Percentiles rank a stretch among this genome's conserved stretches.
Evolutionary conservation across 1,140 invertebrate species (phyloP).

Genomic region (Steinernema feltiae): DNA sequence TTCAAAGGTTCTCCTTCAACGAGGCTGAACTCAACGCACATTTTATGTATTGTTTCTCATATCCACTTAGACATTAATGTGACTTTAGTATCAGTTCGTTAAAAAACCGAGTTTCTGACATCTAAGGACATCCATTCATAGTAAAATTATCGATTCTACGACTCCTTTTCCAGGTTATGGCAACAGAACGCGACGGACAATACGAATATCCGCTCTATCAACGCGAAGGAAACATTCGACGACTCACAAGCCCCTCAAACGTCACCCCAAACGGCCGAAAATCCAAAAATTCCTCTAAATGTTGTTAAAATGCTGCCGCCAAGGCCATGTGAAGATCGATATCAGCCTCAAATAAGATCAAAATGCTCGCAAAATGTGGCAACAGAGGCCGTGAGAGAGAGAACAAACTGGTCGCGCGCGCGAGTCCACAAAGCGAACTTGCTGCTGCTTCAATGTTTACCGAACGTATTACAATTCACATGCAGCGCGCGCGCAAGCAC

Average conservation of each 20-base stretch:
- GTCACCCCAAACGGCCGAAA: background rate
- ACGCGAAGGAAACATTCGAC: conserved; percentile 32
- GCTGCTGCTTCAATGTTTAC: no score
- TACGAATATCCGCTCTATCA: conserved; percentile 36
- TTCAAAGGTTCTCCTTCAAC: no score
- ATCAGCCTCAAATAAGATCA: no score
- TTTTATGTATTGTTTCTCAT: no score
- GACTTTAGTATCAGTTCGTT: no score
- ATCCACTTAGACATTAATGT: no score
- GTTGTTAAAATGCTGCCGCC: background rate
- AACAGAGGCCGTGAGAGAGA: background rate
- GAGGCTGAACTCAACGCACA: no score
- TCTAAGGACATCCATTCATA: background rate
- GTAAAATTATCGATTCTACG: background rate
- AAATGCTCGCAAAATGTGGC: background rate
- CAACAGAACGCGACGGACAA: conserved; percentile 35
- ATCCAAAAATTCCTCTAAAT: background rate
- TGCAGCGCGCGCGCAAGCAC: background rate
- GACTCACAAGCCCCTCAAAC: conserved; percentile 9
- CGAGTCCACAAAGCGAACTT: no score
- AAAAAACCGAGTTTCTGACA: no score
- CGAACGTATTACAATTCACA: background rate
- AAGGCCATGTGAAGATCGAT: no score
- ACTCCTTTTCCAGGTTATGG: conserved; percentile 27
- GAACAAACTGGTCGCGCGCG: background rate